A percentile compares a stretch with the other conserved stretches of the same genome.
Evolutionary conservation across 2,888 invertebrate genomes (phyloP).

Genomic region (Congeria kusceri): DNA sequence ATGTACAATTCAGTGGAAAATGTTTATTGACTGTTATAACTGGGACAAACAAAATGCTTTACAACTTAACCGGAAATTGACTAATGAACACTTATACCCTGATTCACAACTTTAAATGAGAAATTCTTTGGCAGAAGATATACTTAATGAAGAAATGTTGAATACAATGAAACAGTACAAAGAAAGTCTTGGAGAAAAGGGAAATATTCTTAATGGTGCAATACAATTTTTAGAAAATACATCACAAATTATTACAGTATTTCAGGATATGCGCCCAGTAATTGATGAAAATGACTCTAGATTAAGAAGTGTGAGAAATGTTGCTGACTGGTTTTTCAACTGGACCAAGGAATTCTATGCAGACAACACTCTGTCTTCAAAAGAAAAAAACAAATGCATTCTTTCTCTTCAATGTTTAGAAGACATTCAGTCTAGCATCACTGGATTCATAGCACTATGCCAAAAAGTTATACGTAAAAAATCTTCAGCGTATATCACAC

Average conservation of each 20-base stretch:
- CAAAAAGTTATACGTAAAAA: too few species aligned
- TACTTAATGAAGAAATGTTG: conserved; percentile 35
- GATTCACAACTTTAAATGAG: conserved; percentile 19
- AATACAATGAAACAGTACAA: conserved; percentile 26
- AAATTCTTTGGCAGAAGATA: conserved; percentile 41
- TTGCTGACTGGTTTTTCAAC: too few species aligned
- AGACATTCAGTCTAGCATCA: too few species aligned
- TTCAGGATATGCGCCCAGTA: conserved; percentile 20
- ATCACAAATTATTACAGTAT: conserved; percentile 11
- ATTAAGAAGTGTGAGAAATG: too few species aligned
- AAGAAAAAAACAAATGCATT: too few species aligned
- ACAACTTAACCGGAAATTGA: conserved; percentile 19
- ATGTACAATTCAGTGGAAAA: conserved; percentile 18
- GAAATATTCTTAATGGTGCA: conserved; percentile 12
- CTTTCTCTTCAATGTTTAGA: too few species aligned
- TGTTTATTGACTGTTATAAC: conserved; percentile 18
- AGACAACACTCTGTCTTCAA: too few species aligned
- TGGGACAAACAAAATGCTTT: conserved; percentile 29
- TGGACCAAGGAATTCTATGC: too few species aligned
- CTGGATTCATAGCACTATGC: too few species aligned
- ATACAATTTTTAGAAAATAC: conserved; percentile 20
- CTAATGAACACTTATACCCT: conserved; percentile 24
- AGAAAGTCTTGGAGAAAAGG: conserved; percentile 1
- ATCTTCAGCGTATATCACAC: too few species aligned
- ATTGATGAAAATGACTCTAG: background rate